Conservation (phyloP, 23 tunicate genomes). For the Ascidia mentula region DNA sequence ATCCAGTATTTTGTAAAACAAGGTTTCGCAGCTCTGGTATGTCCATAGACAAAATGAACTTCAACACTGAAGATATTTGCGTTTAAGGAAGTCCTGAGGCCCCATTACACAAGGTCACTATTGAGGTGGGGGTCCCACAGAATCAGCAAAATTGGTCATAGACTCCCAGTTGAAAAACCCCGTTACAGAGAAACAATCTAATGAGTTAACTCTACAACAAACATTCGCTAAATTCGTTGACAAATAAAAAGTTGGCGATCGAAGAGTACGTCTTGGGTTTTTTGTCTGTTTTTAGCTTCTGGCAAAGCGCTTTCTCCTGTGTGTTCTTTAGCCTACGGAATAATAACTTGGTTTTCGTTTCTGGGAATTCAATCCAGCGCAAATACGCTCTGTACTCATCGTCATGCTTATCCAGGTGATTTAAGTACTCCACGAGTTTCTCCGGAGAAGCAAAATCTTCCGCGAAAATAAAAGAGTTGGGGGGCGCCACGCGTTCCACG, state of each 20-base stretch:
- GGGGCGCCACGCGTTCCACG: constrained; percentile 46
- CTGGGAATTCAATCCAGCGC: constrained; percentile 1
- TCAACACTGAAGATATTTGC: too few relatives aligned
- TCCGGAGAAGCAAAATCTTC: constrained; percentile 46
- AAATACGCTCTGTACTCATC: constrained; percentile 51
- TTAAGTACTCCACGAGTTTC: constrained; percentile 32
- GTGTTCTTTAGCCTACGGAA: background rate
- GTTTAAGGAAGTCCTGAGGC: too few relatives aligned
- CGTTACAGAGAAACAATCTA: too few relatives aligned
- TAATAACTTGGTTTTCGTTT: background rate
- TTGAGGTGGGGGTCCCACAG: too few relatives aligned
- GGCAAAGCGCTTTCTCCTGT: background rate
- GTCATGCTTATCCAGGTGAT: constrained; percentile 49
- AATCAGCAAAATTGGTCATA: too few relatives aligned
- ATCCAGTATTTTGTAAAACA: too few relatives aligned
- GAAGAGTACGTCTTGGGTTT: background rate
- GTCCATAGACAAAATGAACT: too few relatives aligned
- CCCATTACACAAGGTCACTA: too few relatives aligned
- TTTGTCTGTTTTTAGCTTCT: background rate
- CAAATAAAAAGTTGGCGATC: background rate
- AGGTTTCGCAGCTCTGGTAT: too few relatives aligned
- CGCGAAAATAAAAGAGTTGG: constrained; percentile 36
- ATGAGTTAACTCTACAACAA: too few relatives aligned
- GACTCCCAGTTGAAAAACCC: too few relatives aligned
- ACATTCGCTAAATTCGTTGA: background rate